Percentiles rank a stretch among this genome's conserved stretches.
Evolutionary conservation across 23 tunicate species (phyloP).

Genomic region (Diplosoma virens): DNA sequence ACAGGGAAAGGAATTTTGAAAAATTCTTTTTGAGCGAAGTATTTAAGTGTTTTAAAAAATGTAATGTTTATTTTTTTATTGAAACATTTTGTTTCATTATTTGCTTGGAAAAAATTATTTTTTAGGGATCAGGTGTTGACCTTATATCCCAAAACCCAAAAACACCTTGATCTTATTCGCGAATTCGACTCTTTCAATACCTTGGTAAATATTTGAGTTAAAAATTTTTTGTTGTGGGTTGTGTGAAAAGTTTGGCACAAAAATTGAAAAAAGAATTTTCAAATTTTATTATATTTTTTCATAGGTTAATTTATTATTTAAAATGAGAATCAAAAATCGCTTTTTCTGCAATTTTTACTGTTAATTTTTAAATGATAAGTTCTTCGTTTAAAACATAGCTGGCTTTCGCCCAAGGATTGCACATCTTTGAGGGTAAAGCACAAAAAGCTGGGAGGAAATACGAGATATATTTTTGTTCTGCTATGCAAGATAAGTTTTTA

Average conservation of each 20-base stretch:
- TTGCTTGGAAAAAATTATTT: background rate
- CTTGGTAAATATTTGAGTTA: slow-evolving; percentile 10
- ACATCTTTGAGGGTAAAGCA: no score
- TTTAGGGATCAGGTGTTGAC: slow-evolving; percentile 77
- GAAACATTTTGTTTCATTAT: no score
- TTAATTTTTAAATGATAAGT: no score
- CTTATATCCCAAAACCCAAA: slow-evolving; percentile 36
- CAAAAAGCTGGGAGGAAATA: no score
- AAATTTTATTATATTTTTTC: background rate
- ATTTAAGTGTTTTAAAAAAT: background rate
- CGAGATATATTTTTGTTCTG: no score
- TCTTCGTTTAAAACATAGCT: no score
- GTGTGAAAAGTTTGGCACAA: no score
- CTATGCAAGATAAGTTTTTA: background rate
- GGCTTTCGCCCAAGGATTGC: no score
- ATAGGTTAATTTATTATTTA: background rate
- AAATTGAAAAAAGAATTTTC: no score
- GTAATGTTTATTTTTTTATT: background rate
- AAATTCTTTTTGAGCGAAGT: background rate
- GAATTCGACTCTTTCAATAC: slow-evolving; percentile 22
- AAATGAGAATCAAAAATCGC: no score
- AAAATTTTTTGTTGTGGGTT: no score
- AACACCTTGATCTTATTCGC: slow-evolving; percentile 35
- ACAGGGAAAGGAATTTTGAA: no score
- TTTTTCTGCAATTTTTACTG: background rate